Evolutionary conservation across 2,888 invertebrate species (phyloP), one percentile per base, ranked within the genome.

Genomic region (Hemicrepidius hirtus): DNA sequence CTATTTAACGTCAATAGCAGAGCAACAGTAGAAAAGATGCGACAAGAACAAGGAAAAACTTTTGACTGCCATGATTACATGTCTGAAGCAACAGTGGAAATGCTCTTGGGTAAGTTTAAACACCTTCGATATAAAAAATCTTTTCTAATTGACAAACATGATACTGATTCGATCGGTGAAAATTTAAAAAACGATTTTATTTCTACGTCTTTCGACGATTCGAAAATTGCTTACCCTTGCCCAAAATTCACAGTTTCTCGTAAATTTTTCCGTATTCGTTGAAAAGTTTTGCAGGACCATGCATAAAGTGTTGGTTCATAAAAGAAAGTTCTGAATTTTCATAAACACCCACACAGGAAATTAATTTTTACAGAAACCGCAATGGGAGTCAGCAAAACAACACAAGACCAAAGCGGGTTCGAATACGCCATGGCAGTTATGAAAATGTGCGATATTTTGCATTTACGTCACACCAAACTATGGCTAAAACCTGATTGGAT

Each of bases 351-450:
- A n/a, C n/a, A n/a, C n/a, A 64, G 3, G 28, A 24, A 4, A 16
- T 28, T 24, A 28, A 13, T 41, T 41, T 16, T 13, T 13, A 6
- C 32, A 93, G 95, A 95, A 89, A 95, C 95, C 35, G 95, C 95
- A 0, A 95, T 95, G 95, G 95, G 95, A 64, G 95, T 95, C 0
- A 94, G 93, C 80, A 95, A 94, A 84, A 91, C 89, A 76, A 94
- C 95, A 0, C 95, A 95, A 86, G 93, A 92, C 78, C 91, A 92
- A 83, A 94, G 94, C 75, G 94, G 95, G 44, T 93, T 91, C 80
- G 95, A 95, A 85, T 95, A 95, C 80, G 95, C 95, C 0, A 92
- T 94, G 91, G 95, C 95, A 73, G 95, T 95, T 3, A 95, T 95
- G 95, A 94, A 95, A 83, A 94, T 95, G 94, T 95, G 94, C 80